Evolutionary conservation across 2,888 invertebrate genomes (phyloP).

Genomic region (Ectropis crepuscularia): DNA sequence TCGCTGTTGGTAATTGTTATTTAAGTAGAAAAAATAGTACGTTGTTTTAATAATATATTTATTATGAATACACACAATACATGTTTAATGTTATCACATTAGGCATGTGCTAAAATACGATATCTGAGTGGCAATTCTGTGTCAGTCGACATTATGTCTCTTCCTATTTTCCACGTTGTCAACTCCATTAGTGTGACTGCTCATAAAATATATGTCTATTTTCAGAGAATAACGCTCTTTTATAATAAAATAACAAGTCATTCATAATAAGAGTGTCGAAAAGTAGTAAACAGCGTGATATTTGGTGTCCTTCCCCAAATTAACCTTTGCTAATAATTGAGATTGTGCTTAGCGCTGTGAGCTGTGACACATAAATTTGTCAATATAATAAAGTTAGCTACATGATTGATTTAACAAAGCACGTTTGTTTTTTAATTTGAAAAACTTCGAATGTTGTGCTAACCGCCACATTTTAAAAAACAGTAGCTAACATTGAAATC

Average conservation of each 20-base stretch:
- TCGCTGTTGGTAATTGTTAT: not conserved
- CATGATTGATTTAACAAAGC: too few relatives aligned
- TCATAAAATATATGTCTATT: not conserved
- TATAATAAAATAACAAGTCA: conserved; percentile 13
- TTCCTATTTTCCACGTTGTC: not conserved
- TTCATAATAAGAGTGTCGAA: conserved; percentile 35
- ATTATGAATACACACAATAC: conserved; percentile 2
- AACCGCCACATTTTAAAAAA: too few relatives aligned
- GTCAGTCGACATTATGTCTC: not conserved
- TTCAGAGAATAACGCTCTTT: not conserved
- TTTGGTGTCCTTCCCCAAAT: conserved; percentile 30
- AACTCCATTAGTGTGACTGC: not conserved
- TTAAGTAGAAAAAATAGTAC: conserved; percentile 12
- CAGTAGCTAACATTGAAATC: too few relatives aligned
- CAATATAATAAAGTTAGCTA: not conserved
- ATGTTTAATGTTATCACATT: conserved; percentile 22
- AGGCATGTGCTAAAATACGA: conserved; percentile 18
- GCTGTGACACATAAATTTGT: not conserved
- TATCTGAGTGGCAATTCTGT: not conserved
- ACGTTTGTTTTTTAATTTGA: too few relatives aligned
- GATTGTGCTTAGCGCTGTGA: conserved; percentile 14
- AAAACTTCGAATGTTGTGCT: too few relatives aligned
- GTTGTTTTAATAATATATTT: conserved; percentile 4
- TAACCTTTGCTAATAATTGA: conserved; percentile 30
- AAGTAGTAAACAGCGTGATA: conserved; percentile 39